Base-by-base conservation (phyloP, 2,888 invertebrate genomes). In the Orgyia antiqua region DNA sequence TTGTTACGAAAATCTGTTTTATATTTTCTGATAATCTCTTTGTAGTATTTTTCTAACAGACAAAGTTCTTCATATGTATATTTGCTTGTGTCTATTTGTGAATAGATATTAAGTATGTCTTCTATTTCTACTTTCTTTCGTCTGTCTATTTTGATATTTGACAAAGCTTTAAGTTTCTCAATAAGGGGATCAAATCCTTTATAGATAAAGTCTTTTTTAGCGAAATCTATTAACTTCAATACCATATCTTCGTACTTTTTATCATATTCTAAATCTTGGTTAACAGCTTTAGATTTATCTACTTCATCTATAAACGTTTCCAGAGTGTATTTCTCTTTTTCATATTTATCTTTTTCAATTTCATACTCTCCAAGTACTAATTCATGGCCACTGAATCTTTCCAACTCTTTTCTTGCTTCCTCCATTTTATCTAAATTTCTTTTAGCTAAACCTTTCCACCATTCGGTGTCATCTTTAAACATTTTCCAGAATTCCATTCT, bases 181-280 rank as follows among this genome's bases (percentile, higher is more conserved):
- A 87, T 86, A 1, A 87, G 35, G 0, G 87, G 86, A 68, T 87
- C 87, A 28, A 87, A 87, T 1, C 87, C 87, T 71, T 80, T 84
- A 35, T 64, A 87, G 42, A 78, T 70, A 23, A 87, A 83, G 45
- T 83, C 82, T 46, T 71, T 78, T 51, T 83, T 87, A 0, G 87
- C 87, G 28, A 87, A 84, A 17, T 75, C 72, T 1, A 87, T 87
- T 1, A 87, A 45, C 51, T 77, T 80, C 0, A 82, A 45, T 4
- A 87, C 83, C 49, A 87, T 83, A 2, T 83, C 78, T 56, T 87
- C 86, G 41, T 87, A 87, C 41, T 80, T 78, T 26, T 83, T 76
- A 29, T 83, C 68, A 26, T 86, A 82, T 47, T 83, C 72, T 13
- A 87, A 54, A 50, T 82, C 74, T 51, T 58, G 70, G 11, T 86